Evolutionary conservation across 1,140 invertebrate genomes (phyloP).

Genomic region (Zaprionus taronus): DNA sequence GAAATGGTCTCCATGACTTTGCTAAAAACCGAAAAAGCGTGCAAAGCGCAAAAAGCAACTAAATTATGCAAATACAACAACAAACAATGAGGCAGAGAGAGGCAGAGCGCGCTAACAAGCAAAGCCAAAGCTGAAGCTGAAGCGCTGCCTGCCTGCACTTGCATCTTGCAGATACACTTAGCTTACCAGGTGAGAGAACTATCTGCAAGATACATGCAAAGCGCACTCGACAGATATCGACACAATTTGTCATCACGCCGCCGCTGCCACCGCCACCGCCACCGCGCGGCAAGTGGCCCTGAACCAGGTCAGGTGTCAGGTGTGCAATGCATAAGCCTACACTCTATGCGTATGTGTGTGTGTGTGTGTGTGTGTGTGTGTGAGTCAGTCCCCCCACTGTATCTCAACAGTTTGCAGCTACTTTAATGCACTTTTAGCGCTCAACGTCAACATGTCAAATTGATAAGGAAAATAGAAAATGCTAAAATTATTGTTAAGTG

Average conservation of each 20-base stretch:
- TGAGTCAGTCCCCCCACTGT: conserved; percentile 24
- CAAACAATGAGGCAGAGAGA: conserved; percentile 45
- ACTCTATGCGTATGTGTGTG: neutral
- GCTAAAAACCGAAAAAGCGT: conserved; percentile 78
- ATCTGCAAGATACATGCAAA: conserved; percentile 6
- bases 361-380: neutral
- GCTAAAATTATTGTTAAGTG: conserved; percentile 70
- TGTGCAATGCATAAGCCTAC: conserved; percentile 37
- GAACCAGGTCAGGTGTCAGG: conserved; percentile 77
- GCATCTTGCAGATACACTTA: neutral
- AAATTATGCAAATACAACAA: conserved; percentile 61
- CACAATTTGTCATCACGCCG: conserved; percentile 64
- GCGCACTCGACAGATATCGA: conserved; percentile 22
- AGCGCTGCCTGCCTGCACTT: neutral
- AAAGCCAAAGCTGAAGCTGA: conserved; percentile 30
- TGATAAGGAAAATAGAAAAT: conserved; percentile 65
- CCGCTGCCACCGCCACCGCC: neutral
- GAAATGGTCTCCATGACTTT: conserved; percentile 75
- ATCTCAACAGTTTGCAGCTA: conserved; percentile 65
- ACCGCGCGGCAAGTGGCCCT: conserved; percentile 51
- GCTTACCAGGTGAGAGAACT: neutral
- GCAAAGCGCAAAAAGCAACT: conserved; percentile 68
- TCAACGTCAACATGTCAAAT: conserved; percentile 80
- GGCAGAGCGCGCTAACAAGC: conserved; percentile 60
- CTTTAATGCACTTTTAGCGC: conserved; percentile 80